These are phyloP conservation scores for Calcarius lapponicus DNA, from an alignment of 2,797 vertebrate genomes.

Conservation along the genomic window DNA sequence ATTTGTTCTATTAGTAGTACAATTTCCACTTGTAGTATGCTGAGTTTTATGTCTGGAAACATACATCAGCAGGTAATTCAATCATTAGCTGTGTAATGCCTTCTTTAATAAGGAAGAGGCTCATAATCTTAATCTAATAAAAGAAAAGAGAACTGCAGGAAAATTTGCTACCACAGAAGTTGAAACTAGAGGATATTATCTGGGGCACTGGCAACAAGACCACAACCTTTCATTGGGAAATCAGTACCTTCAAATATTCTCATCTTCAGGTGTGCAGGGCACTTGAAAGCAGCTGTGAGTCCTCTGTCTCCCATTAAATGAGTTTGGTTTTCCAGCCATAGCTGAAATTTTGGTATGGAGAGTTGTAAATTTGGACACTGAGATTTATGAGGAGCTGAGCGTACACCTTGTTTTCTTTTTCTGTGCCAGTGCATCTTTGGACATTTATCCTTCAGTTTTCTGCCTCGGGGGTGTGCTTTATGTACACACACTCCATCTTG, in stretches of 20 bases:
- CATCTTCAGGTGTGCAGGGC: neutral
- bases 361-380: neutral
- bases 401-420: neutral
- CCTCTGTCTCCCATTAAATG: neutral
- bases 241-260: neutral
- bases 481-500: neutral
- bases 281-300: neutral
- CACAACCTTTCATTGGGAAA: neutral
- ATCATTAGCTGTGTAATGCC: neutral
- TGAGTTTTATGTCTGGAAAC: slow-evolving; percentile 9
- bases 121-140: slow-evolving; percentile 33
- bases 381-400: neutral
- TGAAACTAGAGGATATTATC: neutral
- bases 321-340: neutral
- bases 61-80: slow-evolving; percentile 12
- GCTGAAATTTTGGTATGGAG: neutral
- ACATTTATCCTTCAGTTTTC: neutral
- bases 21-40: slow-evolving; percentile 22
- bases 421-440: neutral
- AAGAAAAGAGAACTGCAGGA: neutral
- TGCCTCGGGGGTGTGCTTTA: neutral
- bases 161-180: neutral
- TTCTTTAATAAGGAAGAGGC: slow-evolving; percentile 47
- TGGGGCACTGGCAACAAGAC: neutral
- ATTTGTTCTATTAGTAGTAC: slow-evolving; percentile 19